Base-by-base conservation (phyloP, 2,888 invertebrate genomes). In the Danaus chrysippus region DNA sequence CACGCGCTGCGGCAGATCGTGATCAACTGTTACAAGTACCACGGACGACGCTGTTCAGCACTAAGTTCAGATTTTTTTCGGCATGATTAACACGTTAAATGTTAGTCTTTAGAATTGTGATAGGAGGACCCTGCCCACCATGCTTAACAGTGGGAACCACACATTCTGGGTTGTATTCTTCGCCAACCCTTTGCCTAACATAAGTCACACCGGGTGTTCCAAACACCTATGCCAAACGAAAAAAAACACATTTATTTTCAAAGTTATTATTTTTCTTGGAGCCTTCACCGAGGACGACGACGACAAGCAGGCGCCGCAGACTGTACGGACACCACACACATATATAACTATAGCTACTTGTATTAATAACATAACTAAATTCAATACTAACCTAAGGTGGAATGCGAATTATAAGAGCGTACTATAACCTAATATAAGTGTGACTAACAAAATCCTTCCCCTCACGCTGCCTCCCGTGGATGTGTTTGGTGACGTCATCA, bases 1-100 rank as follows among this genome's bases (percentile, higher is more conserved):
- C 98, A 98, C 86, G 98, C 98, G 42, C 92, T 99, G 73, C 93
- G 98, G 56, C 98, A 98, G 89, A 98, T 99, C 74, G 98, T 99
- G 66, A 96, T 98, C 79, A 98, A 98, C 91, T 99, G 99, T 90
- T 99, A 99, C 92, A 98, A 98, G 92, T 98, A 96, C 92, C 98
- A 99, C 86, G 98, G 98, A 0, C 93, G 98, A 71, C n/a, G n/a
- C n/a, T n/a, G n/a, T n/a, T n/a, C n/a, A n/a, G n/a, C n/a, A n/a
- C n/a, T n/a, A n/a, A n/a, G n/a, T n/a, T n/a, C n/a, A n/a, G n/a
- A n/a, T n/a, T n/a, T n/a, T n/a, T n/a, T n/a, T n/a, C n/a, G n/a
- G n/a, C n/a, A n/a, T n/a, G n/a, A n/a, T n/a, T n/a, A n/a, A n/a
- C n/a, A n/a, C n/a, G n/a, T n/a, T n/a, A n/a, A n/a, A n/a, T n/a